Evolutionary conservation across 2,888 invertebrate genomes (phyloP).

Genomic region (Lumbricus terrestris): DNA sequence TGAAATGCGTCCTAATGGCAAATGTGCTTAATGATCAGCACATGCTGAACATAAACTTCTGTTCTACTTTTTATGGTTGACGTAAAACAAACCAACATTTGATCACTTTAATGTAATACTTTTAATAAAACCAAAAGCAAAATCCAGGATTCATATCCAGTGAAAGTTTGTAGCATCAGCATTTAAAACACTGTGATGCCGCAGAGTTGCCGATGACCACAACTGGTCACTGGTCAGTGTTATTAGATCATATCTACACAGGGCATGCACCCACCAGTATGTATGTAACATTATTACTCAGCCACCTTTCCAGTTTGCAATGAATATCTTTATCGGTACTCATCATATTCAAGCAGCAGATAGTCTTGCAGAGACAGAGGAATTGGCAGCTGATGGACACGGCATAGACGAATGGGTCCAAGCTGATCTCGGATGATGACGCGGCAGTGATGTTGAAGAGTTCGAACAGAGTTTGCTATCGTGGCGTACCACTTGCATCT

Average conservation of each 20-base stretch:
- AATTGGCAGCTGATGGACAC: constrained; percentile 46
- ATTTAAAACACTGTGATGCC: background rate
- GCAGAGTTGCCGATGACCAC: background rate
- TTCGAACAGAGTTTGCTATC: constrained; percentile 46
- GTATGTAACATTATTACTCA: background rate
- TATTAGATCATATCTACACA: background rate
- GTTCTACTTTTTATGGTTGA: no score
- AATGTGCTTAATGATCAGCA: no score
- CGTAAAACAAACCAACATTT: background rate
- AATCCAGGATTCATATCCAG: background rate
- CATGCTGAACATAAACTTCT: no score
- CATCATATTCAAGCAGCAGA: constrained; percentile 35
- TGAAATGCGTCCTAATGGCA: background rate
- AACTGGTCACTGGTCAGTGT: background rate
- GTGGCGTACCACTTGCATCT: constrained; percentile 49
- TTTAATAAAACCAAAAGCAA: background rate
- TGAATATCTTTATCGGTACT: background rate
- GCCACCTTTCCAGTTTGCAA: background rate
- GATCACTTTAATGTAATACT: background rate
- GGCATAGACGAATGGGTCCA: constrained; percentile 44
- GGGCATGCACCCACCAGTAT: no score
- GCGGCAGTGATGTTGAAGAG: constrained; percentile 54
- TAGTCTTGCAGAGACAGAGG: constrained; percentile 50
- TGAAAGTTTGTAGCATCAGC: background rate
- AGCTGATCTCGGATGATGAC: constrained; percentile 47